Evolutionary conservation across 2,888 invertebrate species (phyloP), one percentile per base, ranked within the genome.

Genomic region (Lycocerus yunnanus): DNA sequence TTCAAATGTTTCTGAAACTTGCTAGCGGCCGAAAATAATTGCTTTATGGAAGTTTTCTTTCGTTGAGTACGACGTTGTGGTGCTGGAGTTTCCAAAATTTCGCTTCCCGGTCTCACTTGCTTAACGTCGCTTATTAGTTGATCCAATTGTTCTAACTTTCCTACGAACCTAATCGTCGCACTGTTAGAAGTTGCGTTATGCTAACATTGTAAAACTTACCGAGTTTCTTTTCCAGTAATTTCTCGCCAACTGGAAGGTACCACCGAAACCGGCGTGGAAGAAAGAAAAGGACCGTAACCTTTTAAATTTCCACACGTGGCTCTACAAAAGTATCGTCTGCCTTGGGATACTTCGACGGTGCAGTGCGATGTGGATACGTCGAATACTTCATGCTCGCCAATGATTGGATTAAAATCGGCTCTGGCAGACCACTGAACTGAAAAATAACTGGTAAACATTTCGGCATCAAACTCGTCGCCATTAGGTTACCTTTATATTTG

Each of bases 161-260:
- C 95, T 79, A 91, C 91, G 76, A 94, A 90, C 76, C 93, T 88
- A 73, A 20, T 71, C 20, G 18, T 60, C 15, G 11, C n/a, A 61
- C 20, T 59, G 15, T 69, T 15, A 63, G 16, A 43, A 13, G 43
- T 6, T 43, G n/a, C 2, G n/a, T n/a, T 43, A 5, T n/a, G 2
- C n/a, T 43, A 24, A 2, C n/a, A n/a, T 6, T n/a, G 43, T n/a
- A 43, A n/a, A 4, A 43, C 43, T 14, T 79, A 84, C 71, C 92
- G 90, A 63, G 93, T 88, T 79, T 91, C 90, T 14, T 92, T 91
- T 71, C 91, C 89, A 71, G 95, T 93, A 24, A 95, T 91, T 84
- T 97, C 97, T 69, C 95, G 90, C 97, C 97, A 97, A 95, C 97
- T 95, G 81, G 97, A 97, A 13, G 98, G 97, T 61, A 96, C 93